A percentile compares a stretch with the other conserved stretches of the same genome.
Conservation (phyloP, 2,113 vertebrate genomes). For the Otis tarda region DNA sequence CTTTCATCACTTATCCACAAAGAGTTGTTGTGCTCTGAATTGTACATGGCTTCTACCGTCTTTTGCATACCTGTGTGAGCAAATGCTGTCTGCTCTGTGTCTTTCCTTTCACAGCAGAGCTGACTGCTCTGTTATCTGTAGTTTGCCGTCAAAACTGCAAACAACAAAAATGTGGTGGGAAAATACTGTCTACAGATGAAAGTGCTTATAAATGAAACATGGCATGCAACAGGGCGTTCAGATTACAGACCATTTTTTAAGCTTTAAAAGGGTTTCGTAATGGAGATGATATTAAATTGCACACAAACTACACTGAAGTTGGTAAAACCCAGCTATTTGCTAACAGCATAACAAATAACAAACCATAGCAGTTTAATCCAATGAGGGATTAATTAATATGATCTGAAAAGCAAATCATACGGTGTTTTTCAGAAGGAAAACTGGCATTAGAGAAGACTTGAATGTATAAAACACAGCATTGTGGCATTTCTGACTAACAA, state of each 20-base stretch:
- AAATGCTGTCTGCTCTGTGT: not conserved
- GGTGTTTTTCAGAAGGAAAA: not conserved
- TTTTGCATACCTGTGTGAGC: not conserved
- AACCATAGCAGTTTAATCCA: not conserved
- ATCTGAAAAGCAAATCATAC: not conserved
- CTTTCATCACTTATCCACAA: not conserved
- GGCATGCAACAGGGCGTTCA: constrained; percentile 16
- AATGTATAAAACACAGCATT: not conserved
- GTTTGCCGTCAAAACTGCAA: not conserved
- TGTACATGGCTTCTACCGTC: not conserved
- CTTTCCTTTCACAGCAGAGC: not conserved
- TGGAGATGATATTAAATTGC: constrained; percentile 26
- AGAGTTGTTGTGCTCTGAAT: not conserved
- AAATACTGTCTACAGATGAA: not conserved
- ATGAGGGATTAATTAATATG: constrained; percentile 6
- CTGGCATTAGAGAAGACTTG: not conserved
- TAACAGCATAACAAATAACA: not conserved
- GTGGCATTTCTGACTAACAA: not conserved
- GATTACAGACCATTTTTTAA: constrained; percentile 25
- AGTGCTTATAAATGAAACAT: constrained; percentile 34
- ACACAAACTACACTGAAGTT: not conserved
- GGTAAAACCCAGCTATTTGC: not conserved
- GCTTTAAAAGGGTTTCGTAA: constrained; percentile 37
- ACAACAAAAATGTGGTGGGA: not conserved
- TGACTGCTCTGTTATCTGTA: not conserved